Base-by-base conservation (phyloP, 2,888 invertebrate species). In the Sminthurinus aureus region DNA sequence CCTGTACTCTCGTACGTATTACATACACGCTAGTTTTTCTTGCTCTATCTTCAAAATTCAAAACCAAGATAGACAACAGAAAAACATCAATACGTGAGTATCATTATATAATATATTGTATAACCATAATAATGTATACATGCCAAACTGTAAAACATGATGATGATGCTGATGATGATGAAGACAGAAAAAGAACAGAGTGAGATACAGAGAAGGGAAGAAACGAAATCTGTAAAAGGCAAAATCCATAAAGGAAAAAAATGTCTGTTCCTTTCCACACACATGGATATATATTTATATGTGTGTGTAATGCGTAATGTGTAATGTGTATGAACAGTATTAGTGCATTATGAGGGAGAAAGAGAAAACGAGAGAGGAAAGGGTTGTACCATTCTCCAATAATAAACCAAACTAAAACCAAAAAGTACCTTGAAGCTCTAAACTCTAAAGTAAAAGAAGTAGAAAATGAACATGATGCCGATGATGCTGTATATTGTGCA, bases 241-340 rank as follows among this genome's bases (percentile, higher is more conserved):
- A 75, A 75, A 75, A 75, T 52, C 50, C 38, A n/a, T 12, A 74
- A 38, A 26, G 74, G 26, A 75, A 73, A 73, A 75, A 75, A 75
- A 75, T 75, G 51, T 13, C 50, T 38, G 38, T 38, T 38, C 38
- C 38, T 38, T 38, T 38, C 38, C 38, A 38, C 38, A 38, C 38
- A 38, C 38, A 38, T 38, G 38, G 38, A 38, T 38, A 38, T 6
- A 38, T 38, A 38, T 4, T 38, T 4, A 4, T 38, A 38, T 38
- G 38, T 38, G 38, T 6, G n/a, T n/a, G n/a, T n/a, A n/a, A n/a
- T n/a, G n/a, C n/a, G n/a, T n/a, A n/a, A n/a, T n/a, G n/a, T n/a
- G n/a, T n/a, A n/a, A n/a, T n/a, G n/a, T n/a, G 6, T 38, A 38
- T 38, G 38, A 38, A 38, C 38, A 38, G 38, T 38, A 38, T 38